A percentile compares a stretch with the other conserved stretches of the same genome.
Conservation (phyloP, 1,140 invertebrate species). For the Drosophila tani region DNA sequence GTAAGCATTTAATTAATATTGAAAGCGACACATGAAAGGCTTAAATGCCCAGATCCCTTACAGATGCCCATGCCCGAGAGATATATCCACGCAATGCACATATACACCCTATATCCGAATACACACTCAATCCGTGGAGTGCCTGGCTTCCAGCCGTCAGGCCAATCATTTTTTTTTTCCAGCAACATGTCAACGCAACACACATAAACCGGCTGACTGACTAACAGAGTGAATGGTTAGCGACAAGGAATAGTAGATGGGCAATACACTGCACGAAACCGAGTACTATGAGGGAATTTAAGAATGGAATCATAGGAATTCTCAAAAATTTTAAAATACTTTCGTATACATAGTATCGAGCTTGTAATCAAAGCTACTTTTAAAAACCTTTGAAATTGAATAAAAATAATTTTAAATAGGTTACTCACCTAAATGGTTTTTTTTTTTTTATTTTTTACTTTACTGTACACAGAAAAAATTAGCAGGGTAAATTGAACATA, state of each 20-base stretch:
- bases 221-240: constrained; percentile 30
- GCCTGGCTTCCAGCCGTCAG: constrained; percentile 23
- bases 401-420: no score
- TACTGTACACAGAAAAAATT: no score
- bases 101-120: neutral
- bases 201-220: constrained; percentile 35
- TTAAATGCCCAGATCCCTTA: constrained; percentile 61
- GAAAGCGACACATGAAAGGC: constrained; percentile 61
- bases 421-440: no score
- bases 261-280: neutral
- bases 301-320: no score
- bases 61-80: constrained; percentile 8
- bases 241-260: constrained; percentile 21
- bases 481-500: no score
- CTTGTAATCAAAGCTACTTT: no score
- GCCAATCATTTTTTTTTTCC: constrained; percentile 70
- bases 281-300: no score
- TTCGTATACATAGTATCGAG: no score
- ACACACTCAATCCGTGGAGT: constrained; percentile 38
- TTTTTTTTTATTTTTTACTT: no score
- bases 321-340: no score
- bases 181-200: constrained; percentile 47
- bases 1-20: constrained; percentile 72
- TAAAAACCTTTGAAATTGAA: no score
- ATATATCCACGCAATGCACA: neutral